Base-by-base conservation (phyloP, 2,113 vertebrate species). In the Lepisosteus oculatus region DNA sequence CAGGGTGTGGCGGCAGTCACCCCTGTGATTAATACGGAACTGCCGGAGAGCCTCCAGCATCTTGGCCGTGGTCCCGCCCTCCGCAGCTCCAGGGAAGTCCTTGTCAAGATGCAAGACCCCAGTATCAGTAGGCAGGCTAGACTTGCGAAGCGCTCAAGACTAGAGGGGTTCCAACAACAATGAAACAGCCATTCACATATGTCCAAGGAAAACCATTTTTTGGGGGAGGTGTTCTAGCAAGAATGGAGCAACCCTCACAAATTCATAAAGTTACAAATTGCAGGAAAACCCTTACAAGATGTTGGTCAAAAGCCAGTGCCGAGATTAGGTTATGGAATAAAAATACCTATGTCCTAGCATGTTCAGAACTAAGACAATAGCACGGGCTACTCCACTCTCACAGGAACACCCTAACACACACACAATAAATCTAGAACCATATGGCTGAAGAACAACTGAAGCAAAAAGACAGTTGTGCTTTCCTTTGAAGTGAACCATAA, bases 11-110 rank as follows among this genome's bases (percentile, higher is more conserved):
- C 94, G 95, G 88, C 96, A 98, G 93, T 96, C 96, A 80, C 96
- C 97, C 93, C 97, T 95, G 90, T 99, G 96, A 92, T 92, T 95
- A 87, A 97, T 91, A 90, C 95, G 96, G 93, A 99, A 95, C 91
- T 98, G 95, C 87, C 96, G 95, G 85, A 99, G 94, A 12, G 95
- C 96, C 90, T 98, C 95, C 94, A 94, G 89, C 88, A 99, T 93
- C 76, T 94, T 94, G 88, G 95, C 91, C 51, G 94, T 83, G 88
- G 89, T 89, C 72, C 85, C 83, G 73, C 88, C 88, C 88, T 91
- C 92, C 82, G 91, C 90, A 62, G 90, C 87, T 83, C 88, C 90
- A 75, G 82, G 85, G 61, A 88, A 87, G 85, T 89, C 92, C 90
- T 94, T 94, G 85, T 92, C 92, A 92, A 95, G 92, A 95, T 96